Base-by-base conservation (phyloP, 2,888 invertebrate genomes). In the Lamproptera curius region DNA sequence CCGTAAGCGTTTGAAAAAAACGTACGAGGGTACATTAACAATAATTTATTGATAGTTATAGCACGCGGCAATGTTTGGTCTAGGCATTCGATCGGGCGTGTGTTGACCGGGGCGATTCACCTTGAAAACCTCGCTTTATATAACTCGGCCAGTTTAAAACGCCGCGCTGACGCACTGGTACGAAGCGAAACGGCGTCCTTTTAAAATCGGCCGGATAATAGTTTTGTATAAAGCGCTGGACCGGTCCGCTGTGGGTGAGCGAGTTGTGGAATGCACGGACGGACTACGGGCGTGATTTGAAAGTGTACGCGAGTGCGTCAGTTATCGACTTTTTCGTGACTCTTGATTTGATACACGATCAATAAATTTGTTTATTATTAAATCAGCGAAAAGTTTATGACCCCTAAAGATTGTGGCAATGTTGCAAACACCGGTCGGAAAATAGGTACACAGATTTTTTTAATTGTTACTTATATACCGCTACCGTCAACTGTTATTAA, bases 231-330 rank as follows among this genome's bases (percentile, higher is more conserved):
- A 81, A 76, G 81, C 73, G 76, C 73, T 70, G 59, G 86, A 86
- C 86, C 85, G 84, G 86, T 86, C 86, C 69, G 59, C 82, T 86
- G 84, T 86, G 85, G 86, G 86, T 87, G 85, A 87, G 82, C 84
- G 73, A 78, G 85, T 83, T 76, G 75, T 71, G 86, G 87, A 85
- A 87, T 87, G 87, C 77, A 80, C 41, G 42, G 81, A 82, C 80
- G 77, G 71, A 76, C 77, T 63, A 67, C 75, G 71, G 65, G 67
- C 67, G 70, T 73, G 74, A 80, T 84, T 84, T 81, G 82, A 85
- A 85, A 86, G 82, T 85, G 73, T 80, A 68, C 66, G 69, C 67
- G 62, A 67, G 56, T 68, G 65, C 64, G 63, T 65, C 63, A 67
- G 69, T 67, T 73, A 74, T 73, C 73, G 70, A 70, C 68, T 67